Evolutionary conservation across 2,888 invertebrate species (phyloP).

Genomic region (Drosophila leonis): DNA sequence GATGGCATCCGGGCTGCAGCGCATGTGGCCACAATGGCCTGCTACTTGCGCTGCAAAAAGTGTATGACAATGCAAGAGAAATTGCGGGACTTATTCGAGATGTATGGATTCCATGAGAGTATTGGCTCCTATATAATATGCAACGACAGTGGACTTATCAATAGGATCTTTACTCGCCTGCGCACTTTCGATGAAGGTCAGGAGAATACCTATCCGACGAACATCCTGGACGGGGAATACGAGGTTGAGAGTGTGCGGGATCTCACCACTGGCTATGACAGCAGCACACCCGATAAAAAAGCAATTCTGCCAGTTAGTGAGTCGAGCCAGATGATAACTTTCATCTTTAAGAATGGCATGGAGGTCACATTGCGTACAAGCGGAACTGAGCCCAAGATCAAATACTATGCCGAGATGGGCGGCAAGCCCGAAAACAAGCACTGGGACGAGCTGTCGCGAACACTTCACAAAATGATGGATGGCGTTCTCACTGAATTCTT

Average conservation of each 20-base stretch:
- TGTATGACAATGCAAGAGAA: constrained; percentile 88
- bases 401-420: constrained; percentile 97
- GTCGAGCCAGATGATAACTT: constrained; percentile 96
- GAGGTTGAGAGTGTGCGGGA: constrained; percentile 91
- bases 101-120: constrained; percentile 95
- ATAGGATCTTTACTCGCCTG: constrained; percentile 92
- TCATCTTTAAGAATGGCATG: constrained; percentile 94
- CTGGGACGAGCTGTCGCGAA: constrained; percentile 87
- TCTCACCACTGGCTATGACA: constrained; percentile 93
- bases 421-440: constrained; percentile 89
- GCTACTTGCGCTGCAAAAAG: constrained; percentile 88
- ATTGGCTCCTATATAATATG: constrained; percentile 96
- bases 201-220: constrained; percentile 89
- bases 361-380: constrained; percentile 96
- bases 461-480: constrained; percentile 91
- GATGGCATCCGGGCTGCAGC: constrained; percentile 97
- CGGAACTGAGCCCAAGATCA: constrained; percentile 99
- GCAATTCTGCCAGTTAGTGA: constrained; percentile 89
- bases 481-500: constrained; percentile 92
- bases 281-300: constrained; percentile 89
- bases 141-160: constrained; percentile 89
- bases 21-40: constrained; percentile 91
- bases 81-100: constrained; percentile 91
- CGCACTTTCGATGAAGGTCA: constrained; percentile 88
- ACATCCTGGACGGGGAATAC: constrained; percentile 88